These are phyloP conservation scores for Eidolon dupreanum DNA, from an alignment of 2,797 vertebrate genomes.

Conservation along the genomic window DNA sequence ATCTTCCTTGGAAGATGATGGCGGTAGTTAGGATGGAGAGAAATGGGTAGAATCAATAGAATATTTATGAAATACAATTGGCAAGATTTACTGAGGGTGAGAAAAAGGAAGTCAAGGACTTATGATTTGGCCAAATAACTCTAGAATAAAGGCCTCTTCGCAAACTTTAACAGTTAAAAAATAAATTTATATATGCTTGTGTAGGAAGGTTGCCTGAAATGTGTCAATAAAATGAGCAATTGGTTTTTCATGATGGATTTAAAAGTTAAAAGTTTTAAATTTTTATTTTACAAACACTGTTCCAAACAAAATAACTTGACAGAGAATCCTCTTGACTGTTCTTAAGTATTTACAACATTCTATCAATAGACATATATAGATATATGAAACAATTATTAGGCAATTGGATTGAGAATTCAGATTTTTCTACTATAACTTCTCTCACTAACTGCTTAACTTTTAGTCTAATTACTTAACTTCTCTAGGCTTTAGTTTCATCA, in stretches of 20 bases:
- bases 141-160: not conserved
- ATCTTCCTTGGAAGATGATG: not conserved
- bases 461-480: not conserved
- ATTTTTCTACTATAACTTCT: conserved; percentile 9
- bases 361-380: not conserved
- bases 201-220: not conserved
- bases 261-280: not conserved
- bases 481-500: not conserved
- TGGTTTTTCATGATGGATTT: conserved; percentile 3
- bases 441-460: not conserved
- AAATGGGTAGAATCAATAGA: not conserved
- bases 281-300: conserved; percentile 33
- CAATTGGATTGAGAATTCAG: not conserved
- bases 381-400: not conserved
- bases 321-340: not conserved
- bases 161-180: not conserved
- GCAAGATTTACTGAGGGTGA: not conserved
- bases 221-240: not conserved
- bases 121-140: not conserved
- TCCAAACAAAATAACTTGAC: conserved; percentile 38
- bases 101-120: not conserved
- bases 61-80: not conserved
- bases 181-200: not conserved
- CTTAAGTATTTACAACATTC: not conserved
- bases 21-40: not conserved